phyloP scores from a whole-genome alignment of 1,140 invertebrate genomes.

The Wasmannia auropunctata region DNA sequence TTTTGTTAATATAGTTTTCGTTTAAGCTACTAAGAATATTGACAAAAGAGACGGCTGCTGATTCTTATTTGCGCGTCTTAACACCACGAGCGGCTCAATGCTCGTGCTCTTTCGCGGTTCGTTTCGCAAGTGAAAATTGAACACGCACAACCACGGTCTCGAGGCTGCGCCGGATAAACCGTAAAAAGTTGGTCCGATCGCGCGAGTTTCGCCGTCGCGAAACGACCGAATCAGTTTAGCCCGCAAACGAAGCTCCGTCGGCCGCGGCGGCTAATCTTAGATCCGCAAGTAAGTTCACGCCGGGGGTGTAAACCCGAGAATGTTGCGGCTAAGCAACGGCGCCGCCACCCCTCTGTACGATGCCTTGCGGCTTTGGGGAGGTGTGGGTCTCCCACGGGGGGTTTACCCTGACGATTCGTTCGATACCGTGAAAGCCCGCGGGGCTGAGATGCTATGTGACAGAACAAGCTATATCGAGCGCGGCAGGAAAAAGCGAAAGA shows the following conservation, averaged over 20 bases:
- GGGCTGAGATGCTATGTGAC: not conserved
- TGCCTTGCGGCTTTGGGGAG: constrained; percentile 51
- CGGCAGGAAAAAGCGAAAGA: constrained; percentile 19
- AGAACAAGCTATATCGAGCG: constrained; percentile 4
- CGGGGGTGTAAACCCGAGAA: constrained; percentile 74
- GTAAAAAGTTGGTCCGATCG: constrained; percentile 7
- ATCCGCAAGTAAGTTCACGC: constrained; percentile 72
- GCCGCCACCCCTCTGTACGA: constrained; percentile 10
- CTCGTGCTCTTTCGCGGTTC: not conserved
- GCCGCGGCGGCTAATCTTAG: constrained; percentile 68
- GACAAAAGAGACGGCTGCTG: not conserved
- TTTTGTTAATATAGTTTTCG: not conserved
- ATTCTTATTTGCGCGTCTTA: not conserved
- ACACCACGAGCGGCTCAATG: not conserved
- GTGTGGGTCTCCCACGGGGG: constrained; percentile 49
- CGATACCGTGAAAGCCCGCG: constrained; percentile 67
- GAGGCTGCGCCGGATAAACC: not conserved
- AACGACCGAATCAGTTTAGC: constrained; percentile 69
- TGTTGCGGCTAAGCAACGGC: constrained; percentile 72
- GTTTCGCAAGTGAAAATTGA: not conserved
- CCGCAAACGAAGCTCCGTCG: constrained; percentile 62
- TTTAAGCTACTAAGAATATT: not conserved
- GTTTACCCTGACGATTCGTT: constrained; percentile 72
- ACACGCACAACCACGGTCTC: not conserved
- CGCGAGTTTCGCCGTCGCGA: constrained; percentile 35